A percentile compares a stretch with the other conserved stretches of the same genome.
phyloP scores from a whole-genome alignment of 2,888 invertebrate genomes.

The Drepanosiphum platanoidis region DNA sequence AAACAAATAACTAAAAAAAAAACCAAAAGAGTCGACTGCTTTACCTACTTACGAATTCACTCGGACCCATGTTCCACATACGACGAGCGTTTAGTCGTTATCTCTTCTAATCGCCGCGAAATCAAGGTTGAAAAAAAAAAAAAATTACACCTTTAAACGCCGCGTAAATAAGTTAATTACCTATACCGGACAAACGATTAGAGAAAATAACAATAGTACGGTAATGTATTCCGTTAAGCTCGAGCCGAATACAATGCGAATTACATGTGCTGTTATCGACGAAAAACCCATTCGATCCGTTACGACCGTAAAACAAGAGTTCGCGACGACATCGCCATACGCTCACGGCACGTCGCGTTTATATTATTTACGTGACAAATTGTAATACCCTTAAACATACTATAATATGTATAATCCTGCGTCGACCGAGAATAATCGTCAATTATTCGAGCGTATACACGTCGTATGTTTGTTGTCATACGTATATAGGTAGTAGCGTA shows the following conservation, averaged over 20 bases:
- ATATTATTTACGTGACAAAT: neutral
- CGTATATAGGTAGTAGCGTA: no score
- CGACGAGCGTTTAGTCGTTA: neutral
- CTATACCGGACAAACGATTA: neutral
- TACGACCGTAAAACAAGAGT: neutral
- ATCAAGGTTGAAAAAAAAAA: neutral
- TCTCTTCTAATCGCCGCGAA: neutral
- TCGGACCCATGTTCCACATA: neutral
- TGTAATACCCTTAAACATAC: neutral
- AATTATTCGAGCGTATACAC: neutral
- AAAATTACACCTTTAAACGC: neutral
- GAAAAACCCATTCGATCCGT: neutral
- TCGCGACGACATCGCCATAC: neutral
- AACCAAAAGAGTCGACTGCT: neutral
- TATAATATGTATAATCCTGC: no score
- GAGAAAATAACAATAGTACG: neutral
- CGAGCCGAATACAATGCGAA: neutral
- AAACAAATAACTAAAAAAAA: neutral
- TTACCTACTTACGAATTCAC: neutral
- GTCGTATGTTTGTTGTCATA: no score
- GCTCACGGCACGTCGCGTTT: neutral
- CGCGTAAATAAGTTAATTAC: no score
- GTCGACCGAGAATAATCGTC: no score
- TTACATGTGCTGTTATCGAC: neutral
- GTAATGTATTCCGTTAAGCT: neutral